Evolutionary conservation across 2,888 invertebrate genomes (phyloP).

Genomic region (Endomychus coccineus): DNA sequence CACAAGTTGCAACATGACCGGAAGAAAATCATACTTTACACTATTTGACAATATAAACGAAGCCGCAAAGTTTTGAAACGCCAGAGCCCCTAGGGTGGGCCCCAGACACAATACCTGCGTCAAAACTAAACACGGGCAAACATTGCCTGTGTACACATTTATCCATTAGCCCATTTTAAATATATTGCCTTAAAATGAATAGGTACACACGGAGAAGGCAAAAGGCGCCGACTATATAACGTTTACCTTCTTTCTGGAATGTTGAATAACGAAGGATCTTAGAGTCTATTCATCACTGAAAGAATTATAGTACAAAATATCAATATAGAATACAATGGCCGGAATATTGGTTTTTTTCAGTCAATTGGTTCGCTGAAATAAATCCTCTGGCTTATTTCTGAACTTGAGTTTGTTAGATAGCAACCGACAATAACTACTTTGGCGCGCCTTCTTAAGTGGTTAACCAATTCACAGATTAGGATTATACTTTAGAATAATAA

Average conservation of each 20-base stretch:
- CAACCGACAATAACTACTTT: conserved; percentile 5
- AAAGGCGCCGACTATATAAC: conserved; percentile 26
- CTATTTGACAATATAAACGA: conserved; percentile 29
- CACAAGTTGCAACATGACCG: conserved; percentile 23
- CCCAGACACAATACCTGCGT: conserved; percentile 33
- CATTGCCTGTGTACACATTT: conserved; percentile 37
- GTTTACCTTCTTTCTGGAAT: conserved; percentile 24
- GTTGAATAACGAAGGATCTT: conserved; percentile 8
- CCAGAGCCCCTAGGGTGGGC: conserved; percentile 30
- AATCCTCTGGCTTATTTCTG: too few relatives aligned
- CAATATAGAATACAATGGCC: conserved; percentile 12
- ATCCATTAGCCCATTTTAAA: conserved; percentile 37
- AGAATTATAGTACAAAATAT: too few relatives aligned
- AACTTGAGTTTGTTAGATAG: too few relatives aligned
- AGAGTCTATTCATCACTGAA: conserved; percentile 13
- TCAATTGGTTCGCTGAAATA: conserved; percentile 17
- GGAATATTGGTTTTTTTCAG: conserved; percentile 19
- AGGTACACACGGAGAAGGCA: conserved; percentile 19
- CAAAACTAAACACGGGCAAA: conserved; percentile 33
- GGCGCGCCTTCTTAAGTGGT: neutral
- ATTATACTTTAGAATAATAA: neutral
- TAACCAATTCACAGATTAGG: neutral
- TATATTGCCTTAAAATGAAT: conserved; percentile 37
- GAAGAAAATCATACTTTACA: conserved; percentile 33
- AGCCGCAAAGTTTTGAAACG: conserved; percentile 31